Evolutionary conservation across 2,797 vertebrate species (phyloP).

Genomic region (Rhabdomys pumilio): DNA sequence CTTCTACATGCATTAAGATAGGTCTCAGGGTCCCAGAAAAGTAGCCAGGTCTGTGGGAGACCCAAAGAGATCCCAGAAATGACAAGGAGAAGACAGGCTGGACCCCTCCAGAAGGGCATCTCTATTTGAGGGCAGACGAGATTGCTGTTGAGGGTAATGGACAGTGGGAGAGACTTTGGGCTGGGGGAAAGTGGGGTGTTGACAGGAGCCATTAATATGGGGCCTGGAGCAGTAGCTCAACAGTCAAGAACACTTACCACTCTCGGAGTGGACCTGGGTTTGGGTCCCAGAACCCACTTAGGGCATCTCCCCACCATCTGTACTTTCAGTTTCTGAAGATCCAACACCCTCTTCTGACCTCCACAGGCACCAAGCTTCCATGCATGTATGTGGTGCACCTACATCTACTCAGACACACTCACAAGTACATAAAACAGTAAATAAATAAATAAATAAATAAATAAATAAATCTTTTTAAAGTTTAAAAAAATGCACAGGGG

Average conservation of each 20-base stretch:
- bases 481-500: neutral
- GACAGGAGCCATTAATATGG: neutral
- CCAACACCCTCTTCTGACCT: neutral
- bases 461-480: neutral
- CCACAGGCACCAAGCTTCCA: neutral
- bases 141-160: neutral
- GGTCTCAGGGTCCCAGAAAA: neutral
- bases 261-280: neutral
- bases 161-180: neutral
- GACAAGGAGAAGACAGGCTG: neutral
- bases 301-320: neutral
- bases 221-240: neutral
- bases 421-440: no score
- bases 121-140: neutral
- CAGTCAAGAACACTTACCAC: neutral
- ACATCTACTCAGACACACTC: neutral
- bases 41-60: neutral
- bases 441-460: neutral
- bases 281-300: neutral
- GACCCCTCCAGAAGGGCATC: neutral
- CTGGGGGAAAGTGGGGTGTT: neutral
- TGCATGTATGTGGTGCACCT: no score
- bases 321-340: no score
- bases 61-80: neutral
- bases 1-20: neutral